Conservation (phyloP, 2,797 vertebrate species). For the Nasua narica region DNA sequence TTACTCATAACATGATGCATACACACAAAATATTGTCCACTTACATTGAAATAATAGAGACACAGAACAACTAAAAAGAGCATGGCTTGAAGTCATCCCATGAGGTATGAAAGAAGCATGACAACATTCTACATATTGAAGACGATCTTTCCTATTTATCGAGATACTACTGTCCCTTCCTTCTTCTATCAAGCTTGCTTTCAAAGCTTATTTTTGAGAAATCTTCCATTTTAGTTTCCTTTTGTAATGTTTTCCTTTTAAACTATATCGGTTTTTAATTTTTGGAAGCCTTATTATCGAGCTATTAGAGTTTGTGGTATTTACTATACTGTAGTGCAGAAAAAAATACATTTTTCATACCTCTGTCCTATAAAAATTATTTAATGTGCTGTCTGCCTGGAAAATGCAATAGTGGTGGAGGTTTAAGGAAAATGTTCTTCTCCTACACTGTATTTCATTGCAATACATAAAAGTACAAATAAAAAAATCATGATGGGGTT, state of each 20-base stretch:
- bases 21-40: not conserved
- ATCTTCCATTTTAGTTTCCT: not conserved
- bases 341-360: not conserved
- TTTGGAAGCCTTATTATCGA: not conserved
- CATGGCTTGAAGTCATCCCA: no score
- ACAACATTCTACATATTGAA: rapidly evolving
- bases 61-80: rapidly evolving
- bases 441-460: not conserved
- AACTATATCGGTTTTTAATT: not conserved
- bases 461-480: not conserved
- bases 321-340: not conserved
- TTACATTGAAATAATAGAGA: not conserved
- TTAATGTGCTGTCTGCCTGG: not conserved
- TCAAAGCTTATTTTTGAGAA: not conserved
- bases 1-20: not conserved
- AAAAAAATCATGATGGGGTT: not conserved
- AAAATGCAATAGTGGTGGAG: not conserved
- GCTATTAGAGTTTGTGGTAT: not conserved
- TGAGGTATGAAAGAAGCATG: not conserved
- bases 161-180: not conserved
- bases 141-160: not conserved
- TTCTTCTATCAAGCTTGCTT: not conserved
- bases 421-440: not conserved
- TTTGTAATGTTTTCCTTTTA: not conserved
- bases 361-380: not conserved